These are phyloP conservation scores for Scaptomyza parva DNA, from an alignment of 2,888 invertebrate genomes.

Conservation along the genomic window DNA sequence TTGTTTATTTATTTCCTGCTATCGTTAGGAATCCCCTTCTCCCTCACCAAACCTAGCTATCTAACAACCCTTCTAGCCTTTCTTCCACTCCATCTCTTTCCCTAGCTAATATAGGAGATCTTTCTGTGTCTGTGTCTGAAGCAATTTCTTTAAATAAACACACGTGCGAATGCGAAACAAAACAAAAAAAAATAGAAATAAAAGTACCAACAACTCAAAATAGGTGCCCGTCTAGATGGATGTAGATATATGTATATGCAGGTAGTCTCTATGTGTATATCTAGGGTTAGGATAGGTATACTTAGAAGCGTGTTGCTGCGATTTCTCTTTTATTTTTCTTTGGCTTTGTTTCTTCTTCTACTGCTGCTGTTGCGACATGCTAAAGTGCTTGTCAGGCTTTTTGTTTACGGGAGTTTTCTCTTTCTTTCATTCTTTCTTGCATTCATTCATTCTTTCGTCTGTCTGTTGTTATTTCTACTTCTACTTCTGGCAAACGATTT, in stretches of 20 bases:
- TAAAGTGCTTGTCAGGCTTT: conserved; percentile 81
- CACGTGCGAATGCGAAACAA: conserved; percentile 71
- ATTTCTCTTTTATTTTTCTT: conserved; percentile 38
- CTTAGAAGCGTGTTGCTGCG: conserved; percentile 45
- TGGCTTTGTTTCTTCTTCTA: conserved; percentile 64
- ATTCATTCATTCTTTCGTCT: conserved; percentile 22
- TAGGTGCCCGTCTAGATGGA: conserved; percentile 56
- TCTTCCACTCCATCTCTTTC: neutral
- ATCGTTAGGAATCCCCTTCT: conserved; percentile 31
- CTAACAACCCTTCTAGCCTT: neutral
- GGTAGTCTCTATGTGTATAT: too few relatives aligned
- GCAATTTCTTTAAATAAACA: conserved; percentile 83
- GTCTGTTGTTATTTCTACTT: conserved; percentile 3
- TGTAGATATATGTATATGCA: conserved; percentile 3
- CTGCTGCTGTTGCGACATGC: conserved; percentile 60
- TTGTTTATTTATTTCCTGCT: conserved; percentile 81
- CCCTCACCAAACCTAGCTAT: neutral
- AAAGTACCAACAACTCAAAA: conserved; percentile 55
- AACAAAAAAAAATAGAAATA: conserved; percentile 26
- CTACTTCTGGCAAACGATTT: conserved; percentile 4
- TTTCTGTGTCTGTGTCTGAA: conserved; percentile 58
- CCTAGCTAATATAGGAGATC: neutral
- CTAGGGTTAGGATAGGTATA: conserved; percentile 40
- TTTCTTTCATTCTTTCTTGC: conserved; percentile 25
- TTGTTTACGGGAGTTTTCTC: conserved; percentile 57